Percentiles rank a stretch among this genome's conserved stretches.
Evolutionary conservation across 2,113 vertebrate species (phyloP).

Genomic region (Australoheros scitulus): DNA sequence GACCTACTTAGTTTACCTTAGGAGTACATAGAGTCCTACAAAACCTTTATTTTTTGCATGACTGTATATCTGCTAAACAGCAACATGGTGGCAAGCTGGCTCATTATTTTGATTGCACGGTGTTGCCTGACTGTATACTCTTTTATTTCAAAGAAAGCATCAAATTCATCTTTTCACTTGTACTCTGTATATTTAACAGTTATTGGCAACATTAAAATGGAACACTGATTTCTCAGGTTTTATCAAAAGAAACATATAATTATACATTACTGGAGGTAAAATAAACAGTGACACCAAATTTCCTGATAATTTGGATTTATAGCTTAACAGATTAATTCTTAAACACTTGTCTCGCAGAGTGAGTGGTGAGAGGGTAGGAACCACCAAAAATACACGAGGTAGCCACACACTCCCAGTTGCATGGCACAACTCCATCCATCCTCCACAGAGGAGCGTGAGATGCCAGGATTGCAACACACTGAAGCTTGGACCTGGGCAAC

Average conservation of each 20-base stretch:
- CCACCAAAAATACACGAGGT: neutral
- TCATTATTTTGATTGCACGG: neutral
- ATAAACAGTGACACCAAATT: neutral
- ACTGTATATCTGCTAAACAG: too few species aligned
- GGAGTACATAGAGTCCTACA: too few species aligned
- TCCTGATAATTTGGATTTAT: neutral
- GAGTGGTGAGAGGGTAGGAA: conserved; percentile 16
- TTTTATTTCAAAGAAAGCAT: neutral
- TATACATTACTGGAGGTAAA: neutral
- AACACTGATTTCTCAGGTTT: neutral
- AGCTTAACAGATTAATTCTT: neutral
- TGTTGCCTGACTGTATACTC: neutral
- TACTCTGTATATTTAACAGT: neutral
- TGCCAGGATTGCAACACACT: conserved; percentile 38
- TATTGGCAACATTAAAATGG: neutral
- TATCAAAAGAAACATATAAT: neutral
- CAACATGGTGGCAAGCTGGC: too few species aligned
- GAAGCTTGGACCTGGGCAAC: conserved; percentile 31
- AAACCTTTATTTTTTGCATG: too few species aligned
- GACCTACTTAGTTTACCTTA: too few species aligned
- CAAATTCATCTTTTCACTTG: neutral
- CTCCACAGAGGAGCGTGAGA: conserved; percentile 15
- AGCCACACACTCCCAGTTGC: conserved; percentile 31
- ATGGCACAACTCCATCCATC: conserved; percentile 43
- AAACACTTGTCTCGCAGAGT: conserved; percentile 8